Evolutionary conservation across 2,888 invertebrate genomes (phyloP), one percentile per base, ranked within the genome.

Genomic region (Plagiodera versicolora): DNA sequence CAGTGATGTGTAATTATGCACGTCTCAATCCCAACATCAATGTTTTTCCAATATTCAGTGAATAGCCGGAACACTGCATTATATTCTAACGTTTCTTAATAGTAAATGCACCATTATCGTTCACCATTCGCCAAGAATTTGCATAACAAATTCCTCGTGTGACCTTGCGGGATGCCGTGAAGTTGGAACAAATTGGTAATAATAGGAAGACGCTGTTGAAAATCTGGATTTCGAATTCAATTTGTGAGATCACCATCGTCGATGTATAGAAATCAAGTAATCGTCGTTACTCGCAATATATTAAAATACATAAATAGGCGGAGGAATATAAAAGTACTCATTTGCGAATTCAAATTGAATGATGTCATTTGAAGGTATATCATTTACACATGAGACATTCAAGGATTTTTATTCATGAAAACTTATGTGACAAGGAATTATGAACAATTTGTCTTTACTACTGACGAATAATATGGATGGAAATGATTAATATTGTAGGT

Each of bases 321-420:
- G 6, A 1, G 14, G 14, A 14, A 39, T 39, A 39, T 39, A 32
- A 10, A 11, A 6, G 6, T 2, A 39, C 39, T 39, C 39, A 39
- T 14, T 14, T 39, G 39, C 39, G 16, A 28, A 20, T 53, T 44
- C 24, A 16, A 24, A 18, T 16, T 19, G 16, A 17, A 52, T 52
- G 53, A 53, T 44, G 53, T 44, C 19, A 53, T 53, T 53, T 53
- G 16, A 53, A n/a, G 6, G 39, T n/a, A n/a, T 44, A 18, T 53
- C 19, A 24, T 44, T 53, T 5, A 28, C 53, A 28, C 20, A 44
- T n/a, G 17, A 53, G 6, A 32, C 14, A 39, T 39, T 39, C 39
- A 39, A n/a, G 39, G 39, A 14, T n/a, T 14, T 39, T 3, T 24
- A 24, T 24, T 5, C 24, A 24, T 24, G 6, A 6, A 24, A 24